These are phyloP conservation scores for Megaptera novaeangliae DNA, from an alignment of 2,113 vertebrate genomes.

Conservation along the genomic window DNA sequence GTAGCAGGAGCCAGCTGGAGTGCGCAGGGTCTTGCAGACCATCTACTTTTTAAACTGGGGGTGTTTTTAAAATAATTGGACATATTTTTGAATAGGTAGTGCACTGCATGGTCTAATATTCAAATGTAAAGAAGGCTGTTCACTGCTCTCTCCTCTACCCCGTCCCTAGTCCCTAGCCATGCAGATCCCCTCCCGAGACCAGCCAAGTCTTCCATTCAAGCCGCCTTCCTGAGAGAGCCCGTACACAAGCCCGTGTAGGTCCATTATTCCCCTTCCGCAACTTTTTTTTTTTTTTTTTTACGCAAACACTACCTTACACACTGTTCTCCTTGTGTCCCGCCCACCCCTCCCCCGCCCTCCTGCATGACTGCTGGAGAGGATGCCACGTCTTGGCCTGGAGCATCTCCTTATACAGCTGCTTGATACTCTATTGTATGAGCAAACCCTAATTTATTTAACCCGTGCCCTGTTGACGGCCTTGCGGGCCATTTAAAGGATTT, in stretches of 20 bases:
- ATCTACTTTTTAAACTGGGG: not conserved
- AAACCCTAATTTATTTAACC: conserved; percentile 30
- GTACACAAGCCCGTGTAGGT: rapidly evolving
- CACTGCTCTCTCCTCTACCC: not conserved
- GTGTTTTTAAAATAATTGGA: not conserved
- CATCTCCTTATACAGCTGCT: not conserved
- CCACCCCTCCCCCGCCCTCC: rapidly evolving
- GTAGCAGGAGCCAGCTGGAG: not conserved
- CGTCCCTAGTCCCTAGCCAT: not conserved
- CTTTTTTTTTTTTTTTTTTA: not conserved
- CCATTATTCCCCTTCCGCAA: not conserved
- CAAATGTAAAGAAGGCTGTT: not conserved
- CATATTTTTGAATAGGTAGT: not conserved
- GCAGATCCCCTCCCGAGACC: not conserved
- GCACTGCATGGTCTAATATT: not conserved
- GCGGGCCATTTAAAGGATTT: conserved; percentile 29
- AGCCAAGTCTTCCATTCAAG: not conserved
- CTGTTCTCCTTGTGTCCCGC: not conserved
- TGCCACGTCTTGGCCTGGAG: rapidly evolving
- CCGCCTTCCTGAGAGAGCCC: not conserved
- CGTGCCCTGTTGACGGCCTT: not conserved
- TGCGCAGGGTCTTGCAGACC: not conserved
- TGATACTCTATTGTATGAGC: not conserved
- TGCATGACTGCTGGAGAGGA: not conserved
- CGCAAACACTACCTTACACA: not conserved